A percentile compares a stretch with the other conserved stretches of the same genome.
Conservation (phyloP, 2,113 vertebrate species). For the Serilophus lunatus region DNA sequence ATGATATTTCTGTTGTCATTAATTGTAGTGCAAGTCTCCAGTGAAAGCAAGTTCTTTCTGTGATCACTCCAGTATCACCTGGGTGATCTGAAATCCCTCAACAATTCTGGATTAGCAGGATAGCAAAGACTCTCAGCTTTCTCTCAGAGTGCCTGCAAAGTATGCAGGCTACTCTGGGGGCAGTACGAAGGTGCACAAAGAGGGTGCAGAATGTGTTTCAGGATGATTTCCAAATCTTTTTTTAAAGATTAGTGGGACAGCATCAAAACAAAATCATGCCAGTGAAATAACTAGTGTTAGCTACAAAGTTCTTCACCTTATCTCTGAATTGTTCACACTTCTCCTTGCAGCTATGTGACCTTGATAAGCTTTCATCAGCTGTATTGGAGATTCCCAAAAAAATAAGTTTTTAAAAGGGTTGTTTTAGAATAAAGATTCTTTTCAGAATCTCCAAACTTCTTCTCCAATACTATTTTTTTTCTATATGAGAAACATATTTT, state of each 20-base stretch:
- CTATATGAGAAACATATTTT: background rate
- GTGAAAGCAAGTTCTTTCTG: background rate
- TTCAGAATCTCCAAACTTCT: background rate
- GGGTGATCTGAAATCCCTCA: background rate
- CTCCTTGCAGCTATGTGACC: background rate
- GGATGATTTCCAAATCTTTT: background rate
- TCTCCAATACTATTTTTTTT: background rate
- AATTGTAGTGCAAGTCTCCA: background rate
- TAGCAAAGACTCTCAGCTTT: background rate
- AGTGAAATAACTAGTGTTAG: background rate
- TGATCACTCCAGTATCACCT: background rate
- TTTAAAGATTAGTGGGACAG: background rate
- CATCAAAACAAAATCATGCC: background rate
- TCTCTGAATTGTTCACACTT: background rate
- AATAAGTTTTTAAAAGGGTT: background rate
- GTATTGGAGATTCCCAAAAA: background rate
- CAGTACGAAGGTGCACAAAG: background rate
- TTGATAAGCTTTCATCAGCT: background rate
- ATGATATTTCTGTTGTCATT: background rate
- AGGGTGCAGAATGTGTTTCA: background rate
- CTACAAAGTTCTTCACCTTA: background rate
- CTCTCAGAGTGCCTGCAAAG: background rate
- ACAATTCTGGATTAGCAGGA: background rate
- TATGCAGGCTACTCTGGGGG: too few relatives aligned
- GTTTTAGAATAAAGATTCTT: background rate